phyloP scores from a whole-genome alignment of 2,888 invertebrate species.

The Ophraella communa region DNA sequence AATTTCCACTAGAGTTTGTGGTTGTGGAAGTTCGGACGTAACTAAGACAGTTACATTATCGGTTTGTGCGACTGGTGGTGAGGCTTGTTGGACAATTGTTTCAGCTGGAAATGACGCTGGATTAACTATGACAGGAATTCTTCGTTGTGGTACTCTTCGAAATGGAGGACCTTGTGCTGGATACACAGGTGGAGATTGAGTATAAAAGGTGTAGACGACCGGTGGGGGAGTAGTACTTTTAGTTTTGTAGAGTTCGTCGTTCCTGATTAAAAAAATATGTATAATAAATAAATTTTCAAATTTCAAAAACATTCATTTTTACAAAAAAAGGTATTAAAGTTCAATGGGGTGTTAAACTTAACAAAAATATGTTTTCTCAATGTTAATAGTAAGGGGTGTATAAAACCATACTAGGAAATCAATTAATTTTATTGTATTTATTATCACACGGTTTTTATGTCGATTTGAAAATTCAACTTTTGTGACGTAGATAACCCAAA shows the following conservation, averaged over 20 bases:
- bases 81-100: not conserved
- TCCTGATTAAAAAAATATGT: conserved; percentile 64
- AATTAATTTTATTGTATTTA: too few species aligned
- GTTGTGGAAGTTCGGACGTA: conserved; percentile 21
- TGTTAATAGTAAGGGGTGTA: too few species aligned
- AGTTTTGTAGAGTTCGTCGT: conserved; percentile 85
- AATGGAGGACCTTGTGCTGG: conserved; percentile 2
- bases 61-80: not conserved
- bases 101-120: conserved; percentile 29
- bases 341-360: too few species aligned
- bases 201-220: conserved; percentile 56
- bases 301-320: too few species aligned
- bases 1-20: conserved; percentile 33
- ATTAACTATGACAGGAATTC: conserved; percentile 10
- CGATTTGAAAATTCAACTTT: too few species aligned
- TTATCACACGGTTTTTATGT: too few species aligned
- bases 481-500: too few species aligned
- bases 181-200: conserved; percentile 40
- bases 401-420: too few species aligned
- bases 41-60: conserved; percentile 17
- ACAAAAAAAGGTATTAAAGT: too few species aligned
- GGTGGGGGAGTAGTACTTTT: conserved; percentile 68
- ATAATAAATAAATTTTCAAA: not conserved
- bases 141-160: conserved; percentile 2
- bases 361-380: too few species aligned